Percentiles rank a stretch among this genome's conserved stretches.
Conservation (phyloP, 1,140 invertebrate genomes). For the Scaptodrosophila lebanonensis region DNA sequence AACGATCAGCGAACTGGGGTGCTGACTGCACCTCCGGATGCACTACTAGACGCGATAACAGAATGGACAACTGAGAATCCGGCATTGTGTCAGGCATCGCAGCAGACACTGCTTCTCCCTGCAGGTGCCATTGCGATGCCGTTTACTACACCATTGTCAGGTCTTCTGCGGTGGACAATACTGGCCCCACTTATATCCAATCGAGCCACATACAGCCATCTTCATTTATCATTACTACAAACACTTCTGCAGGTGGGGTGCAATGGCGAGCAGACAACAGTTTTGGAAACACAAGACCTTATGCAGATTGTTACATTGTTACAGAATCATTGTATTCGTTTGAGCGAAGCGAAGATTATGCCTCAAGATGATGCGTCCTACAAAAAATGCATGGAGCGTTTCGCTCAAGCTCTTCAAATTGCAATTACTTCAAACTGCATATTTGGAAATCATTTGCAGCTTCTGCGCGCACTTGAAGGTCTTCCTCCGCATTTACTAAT, state of each 20-base stretch:
- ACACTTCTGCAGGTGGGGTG: constrained; percentile 80
- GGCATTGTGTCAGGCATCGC: constrained; percentile 83
- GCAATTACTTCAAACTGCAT: constrained; percentile 85
- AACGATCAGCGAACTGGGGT: constrained; percentile 64
- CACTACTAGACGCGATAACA: constrained; percentile 82
- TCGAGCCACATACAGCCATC: constrained; percentile 78
- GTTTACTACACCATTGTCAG: constrained; percentile 87
- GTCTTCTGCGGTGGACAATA: constrained; percentile 85
- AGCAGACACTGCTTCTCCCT: constrained; percentile 84
- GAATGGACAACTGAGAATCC: constrained; percentile 84
- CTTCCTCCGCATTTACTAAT: constrained; percentile 81
- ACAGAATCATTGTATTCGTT: constrained; percentile 77
- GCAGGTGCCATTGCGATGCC: constrained; percentile 89
- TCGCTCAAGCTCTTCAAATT: constrained; percentile 87
- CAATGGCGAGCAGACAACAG: constrained; percentile 78
- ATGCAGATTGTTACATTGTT: constrained; percentile 77
- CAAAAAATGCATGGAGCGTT: constrained; percentile 82
- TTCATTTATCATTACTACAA: constrained; percentile 82
- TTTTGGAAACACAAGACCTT: constrained; percentile 81
- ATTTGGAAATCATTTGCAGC: constrained; percentile 84
- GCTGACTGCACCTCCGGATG: constrained; percentile 79
- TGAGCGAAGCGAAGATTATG: constrained; percentile 43
- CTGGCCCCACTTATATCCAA: constrained; percentile 80
- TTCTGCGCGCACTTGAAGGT: constrained; percentile 79
- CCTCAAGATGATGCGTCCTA: constrained; percentile 59